phyloP scores from a whole-genome alignment of 2,888 invertebrate species.

The Toxonevra muliebris region DNA sequence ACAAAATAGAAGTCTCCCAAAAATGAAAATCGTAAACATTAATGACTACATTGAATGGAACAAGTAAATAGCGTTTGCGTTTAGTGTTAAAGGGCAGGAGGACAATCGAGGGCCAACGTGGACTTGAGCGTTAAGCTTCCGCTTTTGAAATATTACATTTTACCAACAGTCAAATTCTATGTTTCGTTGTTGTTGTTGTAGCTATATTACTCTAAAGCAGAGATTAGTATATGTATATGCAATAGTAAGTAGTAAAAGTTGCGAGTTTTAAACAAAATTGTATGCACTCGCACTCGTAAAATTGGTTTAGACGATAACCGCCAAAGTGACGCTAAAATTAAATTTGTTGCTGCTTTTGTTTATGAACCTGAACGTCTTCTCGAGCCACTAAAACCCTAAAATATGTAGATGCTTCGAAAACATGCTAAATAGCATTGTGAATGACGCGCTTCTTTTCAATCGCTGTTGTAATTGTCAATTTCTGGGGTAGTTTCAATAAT shows the following conservation, averaged over 20 bases:
- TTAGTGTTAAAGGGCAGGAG: background rate
- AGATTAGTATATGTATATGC: slow-evolving; percentile 12
- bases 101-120: no score
- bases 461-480: slow-evolving; percentile 19
- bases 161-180: slow-evolving; percentile 3
- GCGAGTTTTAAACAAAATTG: no score
- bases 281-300: slow-evolving; percentile 17
- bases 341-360: slow-evolving; percentile 5
- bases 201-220: background rate
- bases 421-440: slow-evolving; percentile 3
- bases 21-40: slow-evolving; percentile 24
- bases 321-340: slow-evolving; percentile 34
- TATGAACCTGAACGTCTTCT: background rate
- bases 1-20: slow-evolving; percentile 4
- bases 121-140: no score
- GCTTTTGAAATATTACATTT: background rate
- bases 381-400: no score
- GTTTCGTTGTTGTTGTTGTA: slow-evolving; percentile 9
- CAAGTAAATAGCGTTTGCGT: background rate
- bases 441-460: slow-evolving; percentile 1
- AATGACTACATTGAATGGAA: slow-evolving; percentile 14
- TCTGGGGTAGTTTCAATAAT: slow-evolving; percentile 22
- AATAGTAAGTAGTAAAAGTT: no score
- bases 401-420: no score
- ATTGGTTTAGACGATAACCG: slow-evolving; percentile 32